Evolutionary conservation across 2,113 vertebrate genomes (phyloP).

Genomic region (Ploceus nigricollis): DNA sequence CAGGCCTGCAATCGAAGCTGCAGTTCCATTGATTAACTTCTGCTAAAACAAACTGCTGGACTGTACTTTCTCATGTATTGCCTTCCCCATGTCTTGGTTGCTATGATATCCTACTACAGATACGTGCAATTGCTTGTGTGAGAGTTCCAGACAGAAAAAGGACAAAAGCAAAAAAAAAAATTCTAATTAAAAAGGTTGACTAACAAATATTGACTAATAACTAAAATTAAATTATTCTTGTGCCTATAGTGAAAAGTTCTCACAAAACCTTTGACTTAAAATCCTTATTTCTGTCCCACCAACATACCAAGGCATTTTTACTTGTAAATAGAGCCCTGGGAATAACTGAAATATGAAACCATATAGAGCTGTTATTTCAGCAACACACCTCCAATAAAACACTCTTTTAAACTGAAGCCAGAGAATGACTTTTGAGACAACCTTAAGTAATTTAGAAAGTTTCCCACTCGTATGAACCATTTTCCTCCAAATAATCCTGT

Average conservation of each 20-base stretch:
- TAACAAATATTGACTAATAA: constrained; percentile 55
- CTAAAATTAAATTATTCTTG: constrained; percentile 8
- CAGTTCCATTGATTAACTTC: constrained; percentile 59
- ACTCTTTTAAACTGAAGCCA: background rate
- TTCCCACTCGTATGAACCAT: background rate
- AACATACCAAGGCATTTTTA: background rate
- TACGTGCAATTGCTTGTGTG: constrained; percentile 30
- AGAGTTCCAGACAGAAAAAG: constrained; percentile 22
- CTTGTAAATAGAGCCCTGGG: background rate
- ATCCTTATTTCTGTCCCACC: constrained; percentile 38
- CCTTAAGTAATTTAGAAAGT: background rate
- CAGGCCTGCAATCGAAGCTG: constrained; percentile 40
- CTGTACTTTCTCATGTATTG: background rate
- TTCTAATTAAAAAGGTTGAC: constrained; percentile 57
- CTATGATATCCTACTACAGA: constrained; percentile 58
- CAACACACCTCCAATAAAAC: background rate
- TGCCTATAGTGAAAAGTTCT: background rate
- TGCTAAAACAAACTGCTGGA: constrained; percentile 42
- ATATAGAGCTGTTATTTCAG: background rate
- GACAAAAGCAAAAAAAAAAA: constrained; percentile 7
- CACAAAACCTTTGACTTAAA: constrained; percentile 27
- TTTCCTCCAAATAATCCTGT: background rate
- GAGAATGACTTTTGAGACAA: background rate
- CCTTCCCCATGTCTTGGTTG: constrained; percentile 10
- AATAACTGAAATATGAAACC: background rate